Base-by-base conservation (phyloP, 1,140 invertebrate species). In the Pomacea maculata region DNA sequence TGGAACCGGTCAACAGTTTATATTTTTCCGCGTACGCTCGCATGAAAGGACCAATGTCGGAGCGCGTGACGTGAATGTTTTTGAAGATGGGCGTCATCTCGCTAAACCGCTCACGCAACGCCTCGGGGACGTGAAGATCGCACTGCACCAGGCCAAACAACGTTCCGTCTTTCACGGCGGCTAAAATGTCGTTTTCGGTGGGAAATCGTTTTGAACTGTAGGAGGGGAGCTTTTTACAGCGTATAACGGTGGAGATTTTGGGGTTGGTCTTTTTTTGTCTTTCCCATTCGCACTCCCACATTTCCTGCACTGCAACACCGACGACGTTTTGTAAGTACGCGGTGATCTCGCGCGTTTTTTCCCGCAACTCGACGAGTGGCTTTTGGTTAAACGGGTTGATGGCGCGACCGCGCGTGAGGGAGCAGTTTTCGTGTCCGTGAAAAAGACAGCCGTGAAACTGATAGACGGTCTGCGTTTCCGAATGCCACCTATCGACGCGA, bases 31-130 rank as follows among this genome's bases (percentile, higher is more conserved):
- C 81, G 73, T 82, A 79, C 21, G 68, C 54, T 76, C 81, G 55
- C 84, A 86, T 86, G 65, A 81, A 78, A n/a, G 21, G 1, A 4
- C 86, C 86, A 10, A 86, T 85, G n/a, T 80, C 83, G 10, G 83
- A 78, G 17, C 55, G 34, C 7, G 80, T 68, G 0, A 86, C 74
- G 9, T 81, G 29, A 2, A 63, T 77, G 55, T 84, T 85, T 55
- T 82, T 82, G 61, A 83, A 83, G 0, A 86, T 76, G 14, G 83
- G 85, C 0, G 78, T 72, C 82, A 84, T 82, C 34, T 83, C 85
- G n/a, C 78, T 19, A 45, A 86, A 83, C 82, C 25, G 74, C 0
- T 82, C 34, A 17, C 25, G 61, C 10, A 80, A 55, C 34, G 70
- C 15, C 7, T 76, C 19, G 84, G 84, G 29, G 25, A 82, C 78